Evolutionary conservation across 2,888 invertebrate genomes (phyloP), one percentile per base, ranked within the genome.

Genomic region (Chrysodeixis includens): DNA sequence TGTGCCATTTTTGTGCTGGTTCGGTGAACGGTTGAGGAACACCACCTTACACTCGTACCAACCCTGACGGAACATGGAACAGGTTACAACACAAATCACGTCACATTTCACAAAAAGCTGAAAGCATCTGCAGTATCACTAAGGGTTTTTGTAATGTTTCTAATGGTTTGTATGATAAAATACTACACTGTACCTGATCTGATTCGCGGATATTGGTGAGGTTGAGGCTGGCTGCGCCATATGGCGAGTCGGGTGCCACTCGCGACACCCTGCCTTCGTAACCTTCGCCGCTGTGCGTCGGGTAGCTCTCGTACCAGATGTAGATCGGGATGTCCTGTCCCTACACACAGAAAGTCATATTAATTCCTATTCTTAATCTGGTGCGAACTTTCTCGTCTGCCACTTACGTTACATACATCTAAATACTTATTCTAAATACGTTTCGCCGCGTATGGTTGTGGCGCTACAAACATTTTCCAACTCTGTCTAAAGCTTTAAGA

Each of bases 251-350:
- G 81, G 97, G 97, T 77, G 98, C 97, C 85, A 98, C 98, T 85
- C 98, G 97, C 76, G 98, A 98, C 89, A 98, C 98, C 73, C 99
- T 96, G 83, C 98, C 98, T 93, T 98, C 98, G 96, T 98, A 99
- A 61, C 98, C 98, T 92, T 98, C 98, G 86, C 98, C 99, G 93
- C 98, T 98, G 96, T 99, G 99, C 79, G 99, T 98, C 84, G 98
- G 98, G 95, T 99, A 99, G 92, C 98, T 98, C 96, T 99, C 98
- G 96, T 99, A 99, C 98, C 99, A 99, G 95, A 99, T 98, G 96
- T 99, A 99, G 94, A 99, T 98, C 85, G 99, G 99, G 95, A 98
- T 97, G 96, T 98, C 98, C 96, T 98, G 97, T 92, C 98, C 98
- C 98, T 98, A 96, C 92, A 92, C 91, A 93, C 89, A 80, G 71